Conservation (phyloP, 30 jellyfish, hydroid and myxozoan species). For the Mastigias papua region DNA sequence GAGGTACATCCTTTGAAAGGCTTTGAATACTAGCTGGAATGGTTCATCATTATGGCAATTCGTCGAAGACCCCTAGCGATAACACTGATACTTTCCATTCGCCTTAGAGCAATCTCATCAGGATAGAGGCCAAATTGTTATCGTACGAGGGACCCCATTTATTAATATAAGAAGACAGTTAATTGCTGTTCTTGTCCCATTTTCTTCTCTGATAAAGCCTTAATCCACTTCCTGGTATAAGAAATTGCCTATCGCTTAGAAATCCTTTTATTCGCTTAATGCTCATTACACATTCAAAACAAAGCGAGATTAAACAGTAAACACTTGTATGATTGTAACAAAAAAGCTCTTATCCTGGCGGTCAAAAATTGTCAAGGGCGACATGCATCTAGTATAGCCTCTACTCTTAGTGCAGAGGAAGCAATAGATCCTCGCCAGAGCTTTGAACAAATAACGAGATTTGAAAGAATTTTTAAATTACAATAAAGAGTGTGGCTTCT, state of each 20-base stretch:
- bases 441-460: constrained; percentile 9
- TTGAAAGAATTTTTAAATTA: neutral
- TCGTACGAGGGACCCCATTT: too few relatives aligned
- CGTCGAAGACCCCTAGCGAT: too few relatives aligned
- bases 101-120: too few relatives aligned
- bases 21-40: too few relatives aligned
- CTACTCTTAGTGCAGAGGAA: neutral
- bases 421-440: neutral
- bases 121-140: too few relatives aligned
- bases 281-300: too few relatives aligned
- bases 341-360: neutral
- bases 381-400: neutral
- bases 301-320: neutral
- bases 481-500: constrained; percentile 5
- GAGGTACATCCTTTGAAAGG: too few relatives aligned
- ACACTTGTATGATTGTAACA: neutral
- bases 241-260: neutral
- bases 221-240: neutral
- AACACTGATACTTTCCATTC: too few relatives aligned
- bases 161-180: too few relatives aligned
- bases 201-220: too few relatives aligned
- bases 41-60: too few relatives aligned
- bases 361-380: neutral
- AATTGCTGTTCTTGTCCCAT: too few relatives aligned
- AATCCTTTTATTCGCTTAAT: neutral